Evolutionary conservation across 2,888 invertebrate genomes (phyloP).

Genomic region (Sarcophaga rosellei): DNA sequence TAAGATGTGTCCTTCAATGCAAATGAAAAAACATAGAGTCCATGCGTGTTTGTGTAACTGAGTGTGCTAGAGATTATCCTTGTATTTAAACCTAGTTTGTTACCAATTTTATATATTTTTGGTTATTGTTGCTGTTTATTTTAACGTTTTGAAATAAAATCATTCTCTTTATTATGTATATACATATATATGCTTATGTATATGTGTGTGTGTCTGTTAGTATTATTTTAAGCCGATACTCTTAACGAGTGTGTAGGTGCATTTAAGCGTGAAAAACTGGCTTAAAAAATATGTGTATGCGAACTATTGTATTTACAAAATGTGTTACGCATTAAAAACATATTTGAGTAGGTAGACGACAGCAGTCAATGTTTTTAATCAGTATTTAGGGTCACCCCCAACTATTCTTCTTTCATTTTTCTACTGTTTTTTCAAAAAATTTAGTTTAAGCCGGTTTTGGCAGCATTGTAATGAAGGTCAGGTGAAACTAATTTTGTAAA

Average conservation of each 20-base stretch:
- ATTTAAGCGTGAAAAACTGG: slow-evolving; percentile 75
- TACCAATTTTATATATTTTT: slow-evolving; percentile 20
- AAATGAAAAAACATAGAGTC: background rate
- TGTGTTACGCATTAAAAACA: background rate
- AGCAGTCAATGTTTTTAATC: background rate
- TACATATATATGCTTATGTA: no score
- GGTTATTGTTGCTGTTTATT: background rate
- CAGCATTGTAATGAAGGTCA: background rate
- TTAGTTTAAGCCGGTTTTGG: background rate
- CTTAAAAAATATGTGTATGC: slow-evolving; percentile 25
- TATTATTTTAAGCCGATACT: background rate
- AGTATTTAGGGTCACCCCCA: background rate
- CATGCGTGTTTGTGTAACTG: background rate
- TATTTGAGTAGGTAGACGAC: background rate
- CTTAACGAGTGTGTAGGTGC: slow-evolving; percentile 68
- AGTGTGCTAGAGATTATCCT: slow-evolving; percentile 43
- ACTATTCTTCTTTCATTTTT: background rate
- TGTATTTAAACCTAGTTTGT: slow-evolving; percentile 25
- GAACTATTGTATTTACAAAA: background rate
- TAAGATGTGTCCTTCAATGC: slow-evolving; percentile 59
- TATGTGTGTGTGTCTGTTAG: background rate
- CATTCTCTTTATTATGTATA: no score
- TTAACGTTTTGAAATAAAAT: background rate
- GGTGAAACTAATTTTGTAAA: background rate
- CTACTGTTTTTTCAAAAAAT: background rate